Evolutionary conservation across 2,888 invertebrate species (phyloP).

Genomic region (Nomada lathburiana): DNA sequence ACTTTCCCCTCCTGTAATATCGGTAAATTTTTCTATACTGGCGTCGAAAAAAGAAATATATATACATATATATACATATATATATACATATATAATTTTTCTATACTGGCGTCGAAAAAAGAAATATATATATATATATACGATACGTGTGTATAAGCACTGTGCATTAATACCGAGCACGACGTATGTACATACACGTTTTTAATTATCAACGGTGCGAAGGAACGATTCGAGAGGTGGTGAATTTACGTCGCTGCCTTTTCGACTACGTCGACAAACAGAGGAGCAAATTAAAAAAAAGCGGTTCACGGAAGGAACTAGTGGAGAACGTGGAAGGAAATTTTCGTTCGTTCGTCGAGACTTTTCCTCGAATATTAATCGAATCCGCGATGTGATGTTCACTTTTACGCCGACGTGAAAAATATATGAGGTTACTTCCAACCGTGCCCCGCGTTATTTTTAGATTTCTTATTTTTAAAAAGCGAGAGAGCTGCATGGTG

Average conservation of each 20-base stretch:
- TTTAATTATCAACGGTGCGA: conserved; percentile 37
- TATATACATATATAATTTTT: neutral
- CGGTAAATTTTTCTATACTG: neutral
- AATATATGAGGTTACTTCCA: no score
- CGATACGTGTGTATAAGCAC: neutral
- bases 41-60: neutral
- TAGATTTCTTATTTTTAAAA: no score
- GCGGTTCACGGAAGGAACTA: neutral
- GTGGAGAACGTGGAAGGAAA: conserved; percentile 5
- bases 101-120: no score
- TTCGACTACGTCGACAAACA: conserved; percentile 23
- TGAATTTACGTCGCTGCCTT: conserved; percentile 29
- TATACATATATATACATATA: no score
- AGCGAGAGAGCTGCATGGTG: neutral
- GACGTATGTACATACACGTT: neutral
- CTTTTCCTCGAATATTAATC: conserved; percentile 33
- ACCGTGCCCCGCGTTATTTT: no score
- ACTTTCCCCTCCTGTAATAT: neutral
- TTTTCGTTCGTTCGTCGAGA: conserved; percentile 10
- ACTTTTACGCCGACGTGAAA: conserved; percentile 2
- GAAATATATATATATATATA: no score
- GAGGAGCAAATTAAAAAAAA: conserved; percentile 30
- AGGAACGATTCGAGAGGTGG: conserved; percentile 13
- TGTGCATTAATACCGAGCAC: neutral
- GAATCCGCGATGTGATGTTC: conserved; percentile 10